A percentile compares a stretch with the other conserved stretches of the same genome.
phyloP scores from a whole-genome alignment of 2,888 invertebrate genomes.

The Nymphalis c-album region DNA sequence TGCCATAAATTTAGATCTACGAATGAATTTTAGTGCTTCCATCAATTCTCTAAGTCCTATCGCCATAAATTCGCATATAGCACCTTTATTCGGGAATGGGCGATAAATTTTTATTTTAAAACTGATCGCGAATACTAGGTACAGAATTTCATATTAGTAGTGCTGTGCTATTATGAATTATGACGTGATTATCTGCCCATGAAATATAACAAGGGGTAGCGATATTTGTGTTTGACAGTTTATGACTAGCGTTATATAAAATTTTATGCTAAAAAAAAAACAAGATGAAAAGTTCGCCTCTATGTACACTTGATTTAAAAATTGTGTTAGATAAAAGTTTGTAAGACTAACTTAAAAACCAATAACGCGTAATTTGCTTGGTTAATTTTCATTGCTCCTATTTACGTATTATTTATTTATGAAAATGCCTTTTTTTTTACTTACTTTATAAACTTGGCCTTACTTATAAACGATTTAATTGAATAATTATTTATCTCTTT shows the following conservation, averaged over 20 bases:
- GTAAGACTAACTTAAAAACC: no score
- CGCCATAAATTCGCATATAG: slow-evolving; percentile 34
- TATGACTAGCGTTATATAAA: slow-evolving; percentile 18
- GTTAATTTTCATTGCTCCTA: no score
- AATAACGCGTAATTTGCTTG: no score
- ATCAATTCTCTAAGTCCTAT: slow-evolving; percentile 38
- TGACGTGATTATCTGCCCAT: slow-evolving; percentile 61
- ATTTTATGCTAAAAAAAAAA: neutral
- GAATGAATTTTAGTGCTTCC: slow-evolving; percentile 30
- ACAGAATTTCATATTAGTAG: slow-evolving; percentile 62
- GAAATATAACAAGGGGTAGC: slow-evolving; percentile 47
- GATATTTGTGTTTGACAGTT: slow-evolving; percentile 43
- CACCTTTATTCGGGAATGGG: slow-evolving; percentile 40
- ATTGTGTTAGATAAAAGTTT: no score
- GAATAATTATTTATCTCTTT: no score
- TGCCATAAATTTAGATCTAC: slow-evolving; percentile 22
- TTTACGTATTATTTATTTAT: no score
- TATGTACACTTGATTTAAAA: neutral
- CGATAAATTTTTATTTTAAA: slow-evolving; percentile 62
- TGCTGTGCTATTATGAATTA: slow-evolving; percentile 58
- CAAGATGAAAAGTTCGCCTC: neutral
- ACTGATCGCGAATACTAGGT: slow-evolving; percentile 60
- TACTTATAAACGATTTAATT: no score
- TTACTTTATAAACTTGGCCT: no score
- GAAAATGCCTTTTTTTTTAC: no score